Evolutionary conservation across 2,113 vertebrate genomes (phyloP).

Genomic region (Ammospiza nelsoni): DNA sequence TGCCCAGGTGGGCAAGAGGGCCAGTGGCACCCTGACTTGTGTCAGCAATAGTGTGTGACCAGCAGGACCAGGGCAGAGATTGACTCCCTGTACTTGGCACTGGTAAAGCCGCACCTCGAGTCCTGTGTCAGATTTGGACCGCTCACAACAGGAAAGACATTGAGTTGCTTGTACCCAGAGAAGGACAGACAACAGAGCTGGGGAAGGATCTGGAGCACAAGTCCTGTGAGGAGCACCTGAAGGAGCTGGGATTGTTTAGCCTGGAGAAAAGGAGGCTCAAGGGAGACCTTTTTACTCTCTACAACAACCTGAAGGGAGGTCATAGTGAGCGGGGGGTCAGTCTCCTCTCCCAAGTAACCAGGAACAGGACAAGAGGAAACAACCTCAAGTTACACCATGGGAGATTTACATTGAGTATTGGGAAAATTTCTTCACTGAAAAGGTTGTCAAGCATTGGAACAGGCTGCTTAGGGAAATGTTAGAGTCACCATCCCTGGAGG

Average conservation of each 20-base stretch:
- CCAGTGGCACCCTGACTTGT: background rate
- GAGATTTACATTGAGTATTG: background rate
- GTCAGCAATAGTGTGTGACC: background rate
- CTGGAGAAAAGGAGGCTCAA: no score
- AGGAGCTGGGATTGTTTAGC: background rate
- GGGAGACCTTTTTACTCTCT: background rate
- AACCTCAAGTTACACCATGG: background rate
- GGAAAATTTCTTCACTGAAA: background rate
- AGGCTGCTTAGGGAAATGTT: background rate
- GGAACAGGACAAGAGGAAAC: background rate
- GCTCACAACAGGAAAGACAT: background rate
- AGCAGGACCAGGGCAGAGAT: background rate
- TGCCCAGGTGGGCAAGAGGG: background rate
- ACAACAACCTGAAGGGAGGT: background rate
- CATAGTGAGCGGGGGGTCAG: background rate
- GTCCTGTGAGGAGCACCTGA: background rate
- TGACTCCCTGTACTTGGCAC: accelerated
- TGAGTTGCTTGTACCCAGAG: background rate
- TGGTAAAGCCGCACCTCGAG: accelerated
- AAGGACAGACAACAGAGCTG: background rate
- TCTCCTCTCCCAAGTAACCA: background rate
- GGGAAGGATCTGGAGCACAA: background rate
- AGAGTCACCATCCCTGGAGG: background rate
- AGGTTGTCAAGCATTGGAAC: background rate
- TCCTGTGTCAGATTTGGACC: background rate